Conservation (phyloP, 2,888 invertebrate genomes). For the Apodemia zela region DNA sequence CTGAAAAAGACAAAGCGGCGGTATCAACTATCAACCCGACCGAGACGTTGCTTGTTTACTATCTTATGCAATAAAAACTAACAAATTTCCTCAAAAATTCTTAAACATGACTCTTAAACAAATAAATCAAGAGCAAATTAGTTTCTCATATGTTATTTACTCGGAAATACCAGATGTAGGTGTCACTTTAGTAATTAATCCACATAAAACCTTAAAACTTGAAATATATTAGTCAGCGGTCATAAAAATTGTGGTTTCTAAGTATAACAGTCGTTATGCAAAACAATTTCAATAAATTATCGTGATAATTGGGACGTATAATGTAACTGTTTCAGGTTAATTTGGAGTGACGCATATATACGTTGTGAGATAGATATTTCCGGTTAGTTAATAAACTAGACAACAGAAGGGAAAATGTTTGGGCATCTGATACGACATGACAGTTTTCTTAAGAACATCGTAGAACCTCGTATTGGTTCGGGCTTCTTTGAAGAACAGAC, state of each 20-base stretch:
- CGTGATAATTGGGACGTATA: slow-evolving; percentile 23
- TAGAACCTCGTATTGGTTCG: no score
- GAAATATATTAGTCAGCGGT: neutral
- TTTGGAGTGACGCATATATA: slow-evolving; percentile 25
- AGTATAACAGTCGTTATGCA: slow-evolving; percentile 23
- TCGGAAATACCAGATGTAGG: neutral
- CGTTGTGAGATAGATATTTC: slow-evolving; percentile 20
- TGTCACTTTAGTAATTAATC: slow-evolving; percentile 9
- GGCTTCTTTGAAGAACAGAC: no score
- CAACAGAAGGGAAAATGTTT: no score
- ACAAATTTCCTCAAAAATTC: neutral
- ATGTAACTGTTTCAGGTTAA: slow-evolving; percentile 23
- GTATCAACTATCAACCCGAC: no score
- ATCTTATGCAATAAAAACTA: neutral
- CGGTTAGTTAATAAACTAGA: neutral
- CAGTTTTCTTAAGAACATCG: no score
- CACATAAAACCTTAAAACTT: slow-evolving; percentile 8
- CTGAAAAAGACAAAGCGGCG: no score
- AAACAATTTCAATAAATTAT: slow-evolving; percentile 31
- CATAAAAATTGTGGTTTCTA: slow-evolving; percentile 17
- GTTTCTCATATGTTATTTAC: neutral
- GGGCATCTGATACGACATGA: no score
- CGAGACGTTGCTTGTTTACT: no score
- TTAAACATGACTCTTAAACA: neutral
- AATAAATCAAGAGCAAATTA: neutral